A percentile compares a stretch with the other conserved stretches of the same genome.
Evolutionary conservation across 2,888 invertebrate species (phyloP).

Genomic region (Euzophera pinguis): DNA sequence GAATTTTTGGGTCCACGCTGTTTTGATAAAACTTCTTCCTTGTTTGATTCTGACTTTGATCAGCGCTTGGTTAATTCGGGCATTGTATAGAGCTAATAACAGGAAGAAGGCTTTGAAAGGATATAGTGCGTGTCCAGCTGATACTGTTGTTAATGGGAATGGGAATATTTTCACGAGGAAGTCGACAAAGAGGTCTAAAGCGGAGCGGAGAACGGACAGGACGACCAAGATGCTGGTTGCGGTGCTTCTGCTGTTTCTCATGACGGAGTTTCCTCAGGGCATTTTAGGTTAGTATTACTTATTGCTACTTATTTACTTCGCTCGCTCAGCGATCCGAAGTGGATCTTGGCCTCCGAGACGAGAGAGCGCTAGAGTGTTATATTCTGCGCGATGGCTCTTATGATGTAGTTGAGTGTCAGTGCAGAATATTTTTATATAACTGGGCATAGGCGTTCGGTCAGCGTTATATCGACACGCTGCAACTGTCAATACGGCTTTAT

Average conservation of each 20-base stretch:
- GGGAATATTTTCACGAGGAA: conserved; percentile 64
- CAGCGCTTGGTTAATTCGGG: conserved; percentile 85
- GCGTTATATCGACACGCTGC: too few species aligned
- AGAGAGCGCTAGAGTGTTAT: too few species aligned
- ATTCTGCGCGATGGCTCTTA: too few species aligned
- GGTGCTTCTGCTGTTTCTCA: conserved; percentile 89
- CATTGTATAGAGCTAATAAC: conserved; percentile 84
- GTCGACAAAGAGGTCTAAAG: conserved; percentile 62
- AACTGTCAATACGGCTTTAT: too few species aligned
- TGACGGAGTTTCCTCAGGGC: conserved; percentile 94
- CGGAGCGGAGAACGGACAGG: conserved; percentile 81
- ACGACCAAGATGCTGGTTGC: conserved; percentile 95
- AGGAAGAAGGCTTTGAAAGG: conserved; percentile 81
- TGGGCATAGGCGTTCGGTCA: too few species aligned
- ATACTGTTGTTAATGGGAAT: conserved; percentile 53
- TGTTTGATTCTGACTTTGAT: conserved; percentile 88
- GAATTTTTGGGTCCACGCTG: conserved; percentile 91
- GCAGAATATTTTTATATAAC: too few species aligned
- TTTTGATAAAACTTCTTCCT: conserved; percentile 89
- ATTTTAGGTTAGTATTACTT: conserved; percentile 78
- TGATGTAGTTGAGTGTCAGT: too few species aligned
- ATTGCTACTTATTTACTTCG: too few species aligned
- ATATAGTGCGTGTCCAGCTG: conserved; percentile 63
- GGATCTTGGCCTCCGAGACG: too few species aligned
- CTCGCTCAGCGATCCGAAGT: too few species aligned